These are phyloP conservation scores for Clarias gariepinus DNA, from an alignment of 2,113 vertebrate species.

Conservation along the genomic window DNA sequence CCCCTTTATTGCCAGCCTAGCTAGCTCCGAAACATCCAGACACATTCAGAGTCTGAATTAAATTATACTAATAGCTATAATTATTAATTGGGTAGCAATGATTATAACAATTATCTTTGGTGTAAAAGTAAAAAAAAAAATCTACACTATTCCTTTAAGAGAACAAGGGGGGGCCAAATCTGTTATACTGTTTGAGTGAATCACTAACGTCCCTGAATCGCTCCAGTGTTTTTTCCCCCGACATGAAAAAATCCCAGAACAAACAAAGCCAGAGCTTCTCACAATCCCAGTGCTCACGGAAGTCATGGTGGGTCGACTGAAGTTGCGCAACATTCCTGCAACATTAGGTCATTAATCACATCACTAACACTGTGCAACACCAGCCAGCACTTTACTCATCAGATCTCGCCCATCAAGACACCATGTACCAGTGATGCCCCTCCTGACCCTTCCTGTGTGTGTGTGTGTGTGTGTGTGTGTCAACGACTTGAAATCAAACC, in stretches of 20 bases:
- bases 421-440: background rate
- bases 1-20: background rate
- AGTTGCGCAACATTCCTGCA: background rate
- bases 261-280: background rate
- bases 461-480: too few species aligned
- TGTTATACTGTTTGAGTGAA: background rate
- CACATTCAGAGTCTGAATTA: too few species aligned
- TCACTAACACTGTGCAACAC: background rate
- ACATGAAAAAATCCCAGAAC: slow-evolving; percentile 1
- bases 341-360: background rate
- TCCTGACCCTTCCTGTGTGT: background rate
- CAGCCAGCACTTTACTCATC: background rate
- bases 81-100: background rate
- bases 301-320: background rate
- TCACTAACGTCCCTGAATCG: slow-evolving; percentile 21
- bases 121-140: background rate
- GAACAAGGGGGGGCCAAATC: background rate
- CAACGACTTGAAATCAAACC: background rate
- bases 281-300: background rate
- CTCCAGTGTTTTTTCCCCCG: background rate
- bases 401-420: background rate
- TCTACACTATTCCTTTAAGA: background rate
- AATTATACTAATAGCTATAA: background rate
- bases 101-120: background rate
- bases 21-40: too few species aligned